Conservation (phyloP, 2,797 vertebrate species). For the Pseudopleuronectes americanus region DNA sequence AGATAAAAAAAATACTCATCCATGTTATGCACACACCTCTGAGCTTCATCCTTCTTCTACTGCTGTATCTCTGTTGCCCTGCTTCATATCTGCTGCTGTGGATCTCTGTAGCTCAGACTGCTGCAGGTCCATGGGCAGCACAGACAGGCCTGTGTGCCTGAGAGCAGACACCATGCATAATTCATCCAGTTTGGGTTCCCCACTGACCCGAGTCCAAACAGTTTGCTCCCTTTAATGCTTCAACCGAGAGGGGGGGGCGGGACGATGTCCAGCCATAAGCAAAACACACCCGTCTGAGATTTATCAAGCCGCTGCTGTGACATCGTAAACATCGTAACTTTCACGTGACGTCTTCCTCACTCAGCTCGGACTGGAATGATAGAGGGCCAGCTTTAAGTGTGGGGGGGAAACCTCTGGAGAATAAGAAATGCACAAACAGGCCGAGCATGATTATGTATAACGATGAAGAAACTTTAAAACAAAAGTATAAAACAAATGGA, state of each 20-base stretch:
- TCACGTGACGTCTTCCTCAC: slow-evolving; percentile 20
- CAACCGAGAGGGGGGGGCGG: too few species aligned
- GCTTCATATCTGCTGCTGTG: too few species aligned
- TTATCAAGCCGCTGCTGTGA: slow-evolving; percentile 45
- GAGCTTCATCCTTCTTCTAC: too few species aligned
- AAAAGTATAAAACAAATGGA: neutral
- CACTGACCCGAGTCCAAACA: slow-evolving; percentile 73
- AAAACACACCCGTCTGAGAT: slow-evolving; percentile 56
- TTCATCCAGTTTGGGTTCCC: slow-evolving; percentile 68
- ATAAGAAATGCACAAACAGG: slow-evolving; percentile 2
- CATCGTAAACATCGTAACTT: slow-evolving; percentile 32
- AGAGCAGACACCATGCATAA: slow-evolving; percentile 74
- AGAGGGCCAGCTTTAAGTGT: slow-evolving; percentile 5
- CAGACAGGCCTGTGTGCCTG: slow-evolving; percentile 75
- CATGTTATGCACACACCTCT: too few species aligned
- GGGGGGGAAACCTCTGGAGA: slow-evolving; percentile 20
- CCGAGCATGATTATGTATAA: neutral
- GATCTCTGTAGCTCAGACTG: slow-evolving; percentile 17
- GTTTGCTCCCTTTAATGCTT: too few species aligned
- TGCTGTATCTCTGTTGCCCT: too few species aligned
- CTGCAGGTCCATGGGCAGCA: slow-evolving; percentile 56
- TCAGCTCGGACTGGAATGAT: slow-evolving; percentile 7
- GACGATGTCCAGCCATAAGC: slow-evolving; percentile 45
- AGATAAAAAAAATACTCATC: too few species aligned
- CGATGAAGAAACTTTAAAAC: too few species aligned